phyloP scores from a whole-genome alignment of 2,797 vertebrate species.

The Synanceia verrucosa region DNA sequence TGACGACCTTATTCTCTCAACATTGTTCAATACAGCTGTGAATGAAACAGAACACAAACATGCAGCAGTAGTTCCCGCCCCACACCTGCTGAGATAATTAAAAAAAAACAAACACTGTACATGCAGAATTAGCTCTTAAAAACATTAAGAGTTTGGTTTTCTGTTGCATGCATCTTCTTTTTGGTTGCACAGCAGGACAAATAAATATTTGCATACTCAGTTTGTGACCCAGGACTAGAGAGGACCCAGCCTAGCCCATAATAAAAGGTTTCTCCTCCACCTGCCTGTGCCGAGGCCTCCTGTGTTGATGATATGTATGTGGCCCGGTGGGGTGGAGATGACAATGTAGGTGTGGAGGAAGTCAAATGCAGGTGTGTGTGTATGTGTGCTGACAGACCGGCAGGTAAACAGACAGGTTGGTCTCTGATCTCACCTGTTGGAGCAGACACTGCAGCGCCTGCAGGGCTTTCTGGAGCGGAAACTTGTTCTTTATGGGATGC shows the following conservation, averaged over 20 bases:
- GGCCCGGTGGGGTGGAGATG: constrained; percentile 63
- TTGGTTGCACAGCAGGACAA: constrained; percentile 24
- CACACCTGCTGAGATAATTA: neutral
- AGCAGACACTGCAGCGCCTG: constrained; percentile 68
- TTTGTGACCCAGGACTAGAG: constrained; percentile 41
- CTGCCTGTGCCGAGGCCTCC: constrained; percentile 67
- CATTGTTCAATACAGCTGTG: constrained; percentile 31
- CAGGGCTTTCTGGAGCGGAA: constrained; percentile 66
- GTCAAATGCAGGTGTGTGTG: constrained; percentile 71
- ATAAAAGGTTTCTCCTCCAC: constrained; percentile 72
- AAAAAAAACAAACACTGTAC: neutral
- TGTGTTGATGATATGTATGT: constrained; percentile 78
- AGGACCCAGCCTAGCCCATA: constrained; percentile 57
- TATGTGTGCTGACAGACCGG: constrained; percentile 72
- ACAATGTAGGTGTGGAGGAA: constrained; percentile 77
- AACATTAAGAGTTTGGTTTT: neutral
- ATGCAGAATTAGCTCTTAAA: neutral
- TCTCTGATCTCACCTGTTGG: constrained; percentile 78
- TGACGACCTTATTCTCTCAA: constrained; percentile 61
- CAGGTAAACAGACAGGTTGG: constrained; percentile 74
- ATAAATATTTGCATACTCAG: constrained; percentile 49
- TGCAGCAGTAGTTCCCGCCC: neutral
- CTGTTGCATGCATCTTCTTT: constrained; percentile 19
- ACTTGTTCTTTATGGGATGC: constrained; percentile 56
- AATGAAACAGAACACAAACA: constrained; percentile 38